phyloP scores from a whole-genome alignment of 1,140 invertebrate genomes.

The Drosophila sucinea region DNA sequence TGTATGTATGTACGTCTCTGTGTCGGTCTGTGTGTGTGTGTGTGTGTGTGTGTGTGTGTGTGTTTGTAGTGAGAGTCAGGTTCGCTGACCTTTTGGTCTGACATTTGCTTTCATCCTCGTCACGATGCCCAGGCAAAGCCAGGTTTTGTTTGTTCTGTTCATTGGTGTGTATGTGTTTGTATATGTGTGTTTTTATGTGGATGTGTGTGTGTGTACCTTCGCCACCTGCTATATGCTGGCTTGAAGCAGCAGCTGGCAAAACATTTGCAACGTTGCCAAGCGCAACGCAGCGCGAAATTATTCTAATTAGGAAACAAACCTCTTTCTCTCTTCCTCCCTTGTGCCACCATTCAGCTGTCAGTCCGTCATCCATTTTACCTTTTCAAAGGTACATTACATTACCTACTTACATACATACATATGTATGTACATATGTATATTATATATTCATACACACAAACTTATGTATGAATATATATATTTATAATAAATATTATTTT shows the following conservation, averaged over 20 bases:
- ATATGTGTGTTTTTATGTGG: background rate
- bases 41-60: conserved; percentile 17
- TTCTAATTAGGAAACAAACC: conserved; percentile 64
- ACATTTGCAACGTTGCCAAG: conserved; percentile 57
- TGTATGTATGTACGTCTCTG: background rate
- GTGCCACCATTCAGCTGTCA: conserved; percentile 40
- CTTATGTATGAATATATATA: too few relatives aligned
- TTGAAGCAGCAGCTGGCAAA: conserved; percentile 50
- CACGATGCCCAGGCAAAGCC: conserved; percentile 46
- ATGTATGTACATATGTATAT: background rate
- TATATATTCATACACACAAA: too few relatives aligned
- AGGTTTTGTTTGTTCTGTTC: conserved; percentile 46
- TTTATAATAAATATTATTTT: background rate
- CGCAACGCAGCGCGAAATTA: conserved; percentile 76
- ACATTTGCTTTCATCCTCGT: conserved; percentile 50
- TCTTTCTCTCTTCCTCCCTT: conserved; percentile 6
- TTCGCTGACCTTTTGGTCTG: conserved; percentile 67
- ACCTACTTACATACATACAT: background rate
- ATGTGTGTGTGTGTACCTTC: conserved; percentile 23
- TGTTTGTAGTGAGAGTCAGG: conserved; percentile 32
- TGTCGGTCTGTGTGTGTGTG: background rate
- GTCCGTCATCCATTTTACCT: background rate
- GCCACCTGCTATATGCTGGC: background rate
- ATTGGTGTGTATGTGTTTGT: conserved; percentile 29
- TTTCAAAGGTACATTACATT: background rate